Evolutionary conservation across 2,113 vertebrate genomes (phyloP), one percentile per base, ranked within the genome.

Genomic region (Hirundichthys speculiger): DNA sequence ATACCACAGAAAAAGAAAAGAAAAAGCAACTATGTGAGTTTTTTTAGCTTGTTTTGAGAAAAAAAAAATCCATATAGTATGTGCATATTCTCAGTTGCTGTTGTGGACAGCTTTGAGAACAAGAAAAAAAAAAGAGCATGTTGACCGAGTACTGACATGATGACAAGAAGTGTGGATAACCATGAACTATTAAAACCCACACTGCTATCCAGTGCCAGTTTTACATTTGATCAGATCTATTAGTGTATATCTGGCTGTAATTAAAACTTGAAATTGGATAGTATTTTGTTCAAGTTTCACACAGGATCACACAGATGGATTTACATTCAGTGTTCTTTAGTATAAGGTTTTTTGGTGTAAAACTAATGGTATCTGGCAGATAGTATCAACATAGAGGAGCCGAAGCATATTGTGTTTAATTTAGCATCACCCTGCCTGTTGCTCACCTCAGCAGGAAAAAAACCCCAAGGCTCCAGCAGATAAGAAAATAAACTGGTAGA

Each of bases 311-410:
- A 42, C 2, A 15, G 47, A 34, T 24, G 30, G 30, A 54, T 43
- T 25, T 42, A 51, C 41, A 40, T 41, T 61, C n/a, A 9, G 46
- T 61, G 43, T 58, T 68, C 46, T 58, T 42, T 46, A 30, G 16
- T 34, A 15, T 15, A 34, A 38, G 47, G 56, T 64, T 69, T 45
- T n/a, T 41, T 20, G 45, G 47, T 20, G 42, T 48, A 57, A 77
- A 68, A 55, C 4, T 20, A 85, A 72, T 68, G 45, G 71, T 48
- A 73, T 60, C 75, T 72, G 60, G 69, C 54, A 49, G 78, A 73
- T 81, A 53, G 71, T 53, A 83, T 82, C 77, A 71, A 52, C 62
- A 62, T 30, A 51, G 62, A 53, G 69, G 25, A 74, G 51, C 25
- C 54, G 45, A 64, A 63, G 54, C 45, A 50, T 75, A 59, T 69